phyloP scores from a whole-genome alignment of 2,797 vertebrate species.

The Molothrus ater region DNA sequence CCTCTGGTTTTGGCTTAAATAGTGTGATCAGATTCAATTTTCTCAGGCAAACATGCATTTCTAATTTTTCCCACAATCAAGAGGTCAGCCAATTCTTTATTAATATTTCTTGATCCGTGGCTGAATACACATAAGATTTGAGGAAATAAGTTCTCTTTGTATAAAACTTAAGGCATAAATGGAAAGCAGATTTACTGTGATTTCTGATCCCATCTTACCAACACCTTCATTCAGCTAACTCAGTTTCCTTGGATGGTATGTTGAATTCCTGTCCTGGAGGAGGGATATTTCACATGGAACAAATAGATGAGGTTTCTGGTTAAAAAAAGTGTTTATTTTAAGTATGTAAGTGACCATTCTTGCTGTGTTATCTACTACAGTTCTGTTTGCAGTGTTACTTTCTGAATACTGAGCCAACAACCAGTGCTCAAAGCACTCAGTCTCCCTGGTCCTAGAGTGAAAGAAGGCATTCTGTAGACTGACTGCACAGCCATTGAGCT shows the following conservation, averaged over 20 bases:
- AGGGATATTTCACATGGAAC: neutral
- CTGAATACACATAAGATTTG: neutral
- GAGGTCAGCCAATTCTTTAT: neutral
- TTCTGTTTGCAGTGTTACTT: neutral
- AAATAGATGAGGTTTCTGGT: rapidly evolving
- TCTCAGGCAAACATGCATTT: neutral
- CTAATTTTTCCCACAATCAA: neutral
- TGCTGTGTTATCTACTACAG: neutral
- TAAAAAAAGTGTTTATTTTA: neutral
- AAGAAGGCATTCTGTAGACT: neutral
- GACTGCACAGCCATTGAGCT: neutral
- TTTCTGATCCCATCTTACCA: neutral
- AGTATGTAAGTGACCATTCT: neutral
- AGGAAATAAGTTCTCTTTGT: neutral
- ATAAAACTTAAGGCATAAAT: neutral
- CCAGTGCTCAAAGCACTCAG: neutral
- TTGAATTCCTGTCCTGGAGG: neutral
- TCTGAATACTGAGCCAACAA: neutral
- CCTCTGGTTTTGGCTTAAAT: neutral
- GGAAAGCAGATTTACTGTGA: neutral
- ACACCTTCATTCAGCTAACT: neutral
- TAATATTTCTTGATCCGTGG: neutral
- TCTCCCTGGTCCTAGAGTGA: neutral
- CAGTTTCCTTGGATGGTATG: neutral
- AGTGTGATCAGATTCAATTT: neutral